Evolutionary conservation across 2,888 invertebrate species (phyloP).

Genomic region (Caenorhabditis imperialis): DNA sequence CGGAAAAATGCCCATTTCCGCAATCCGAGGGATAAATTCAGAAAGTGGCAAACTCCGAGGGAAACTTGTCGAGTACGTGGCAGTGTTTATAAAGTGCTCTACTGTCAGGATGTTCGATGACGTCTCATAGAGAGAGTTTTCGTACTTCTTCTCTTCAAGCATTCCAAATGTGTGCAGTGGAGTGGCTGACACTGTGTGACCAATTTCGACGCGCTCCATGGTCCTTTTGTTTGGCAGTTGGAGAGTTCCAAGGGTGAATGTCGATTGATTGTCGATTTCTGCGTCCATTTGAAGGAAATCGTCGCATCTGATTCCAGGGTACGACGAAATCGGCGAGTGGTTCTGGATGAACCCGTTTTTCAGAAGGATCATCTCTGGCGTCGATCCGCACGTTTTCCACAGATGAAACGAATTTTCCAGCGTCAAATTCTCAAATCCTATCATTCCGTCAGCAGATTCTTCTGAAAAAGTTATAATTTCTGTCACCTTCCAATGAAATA

Average conservation of each 20-base stretch:
- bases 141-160: slow-evolving; percentile 15
- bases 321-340: slow-evolving; percentile 82
- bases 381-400: slow-evolving; percentile 91
- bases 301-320: slow-evolving; percentile 78
- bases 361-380: slow-evolving; percentile 84
- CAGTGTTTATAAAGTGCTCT: slow-evolving; percentile 22
- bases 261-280: slow-evolving; percentile 20
- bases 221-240: slow-evolving; percentile 48
- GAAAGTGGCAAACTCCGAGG: too few species aligned
- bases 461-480: too few species aligned
- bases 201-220: slow-evolving; percentile 9
- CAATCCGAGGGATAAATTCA: slow-evolving; percentile 4
- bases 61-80: slow-evolving; percentile 4
- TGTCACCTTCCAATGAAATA: too few species aligned
- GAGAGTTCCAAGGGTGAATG: slow-evolving; percentile 57
- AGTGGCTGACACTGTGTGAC: slow-evolving; percentile 5
- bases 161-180: slow-evolving; percentile 41
- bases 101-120: slow-evolving; percentile 24
- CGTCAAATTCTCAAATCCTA: slow-evolving; percentile 28
- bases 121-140: slow-evolving; percentile 23
- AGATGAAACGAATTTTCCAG: slow-evolving; percentile 91
- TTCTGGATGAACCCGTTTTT: slow-evolving; percentile 91
- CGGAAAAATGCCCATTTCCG: slow-evolving; percentile 78
- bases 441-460: not conserved
- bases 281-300: slow-evolving; percentile 47